These are phyloP conservation scores for Heliothis peltigera DNA, from an alignment of 2,888 invertebrate genomes.

Conservation along the genomic window DNA sequence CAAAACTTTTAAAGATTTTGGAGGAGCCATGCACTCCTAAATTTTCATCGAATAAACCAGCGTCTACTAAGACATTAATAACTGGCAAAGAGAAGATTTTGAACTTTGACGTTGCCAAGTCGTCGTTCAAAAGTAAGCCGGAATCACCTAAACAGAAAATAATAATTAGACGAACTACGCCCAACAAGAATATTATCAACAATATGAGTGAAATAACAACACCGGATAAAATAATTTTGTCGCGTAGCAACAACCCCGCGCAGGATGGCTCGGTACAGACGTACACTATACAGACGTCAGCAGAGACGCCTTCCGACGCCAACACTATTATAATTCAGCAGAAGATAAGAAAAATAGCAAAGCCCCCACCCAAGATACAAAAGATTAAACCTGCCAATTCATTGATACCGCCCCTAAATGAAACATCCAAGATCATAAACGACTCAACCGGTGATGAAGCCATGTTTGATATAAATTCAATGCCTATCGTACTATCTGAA, in stretches of 20 bases:
- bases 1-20: constrained; percentile 90
- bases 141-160: constrained; percentile 83
- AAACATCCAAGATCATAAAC: constrained; percentile 69
- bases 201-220: constrained; percentile 77
- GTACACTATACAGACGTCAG: constrained; percentile 82
- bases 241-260: constrained; percentile 74
- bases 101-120: constrained; percentile 84
- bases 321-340: constrained; percentile 84
- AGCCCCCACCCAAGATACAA: constrained; percentile 78
- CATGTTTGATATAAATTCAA: constrained; percentile 93
- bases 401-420: constrained; percentile 69
- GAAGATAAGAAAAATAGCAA: constrained; percentile 79
- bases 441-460: constrained; percentile 78
- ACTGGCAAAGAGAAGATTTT: constrained; percentile 85
- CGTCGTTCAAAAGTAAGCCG: constrained; percentile 75
- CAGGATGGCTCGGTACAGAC: constrained; percentile 83
- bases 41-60: constrained; percentile 69
- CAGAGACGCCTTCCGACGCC: constrained; percentile 76
- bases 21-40: constrained; percentile 85
- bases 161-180: constrained; percentile 82
- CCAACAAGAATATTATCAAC: constrained; percentile 78
- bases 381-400: constrained; percentile 79
- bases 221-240: constrained; percentile 84
- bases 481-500: constrained; percentile 94
- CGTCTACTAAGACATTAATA: constrained; percentile 75